Percentiles rank a stretch among this genome's conserved stretches.
Evolutionary conservation across 2,113 vertebrate species (phyloP).

Genomic region (Plotosus lineatus): DNA sequence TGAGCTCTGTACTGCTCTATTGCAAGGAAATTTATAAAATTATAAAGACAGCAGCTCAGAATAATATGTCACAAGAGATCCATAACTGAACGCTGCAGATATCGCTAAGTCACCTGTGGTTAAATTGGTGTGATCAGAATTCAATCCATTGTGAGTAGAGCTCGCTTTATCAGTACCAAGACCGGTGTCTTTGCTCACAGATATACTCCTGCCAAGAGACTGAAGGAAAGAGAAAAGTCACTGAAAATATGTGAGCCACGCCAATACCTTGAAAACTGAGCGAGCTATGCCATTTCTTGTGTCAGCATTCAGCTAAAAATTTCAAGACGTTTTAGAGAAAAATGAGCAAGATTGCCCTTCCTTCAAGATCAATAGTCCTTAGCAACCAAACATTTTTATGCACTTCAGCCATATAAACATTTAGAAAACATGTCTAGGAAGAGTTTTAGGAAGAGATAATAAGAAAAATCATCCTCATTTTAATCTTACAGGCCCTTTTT

Average conservation of each 20-base stretch:
- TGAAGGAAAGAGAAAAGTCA: constrained; percentile 32
- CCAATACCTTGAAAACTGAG: no score
- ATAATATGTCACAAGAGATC: background rate
- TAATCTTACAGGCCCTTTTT: no score
- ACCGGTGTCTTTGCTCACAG: constrained; percentile 67
- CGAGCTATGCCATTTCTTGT: no score
- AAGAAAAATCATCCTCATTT: no score
- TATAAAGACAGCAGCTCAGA: constrained; percentile 8
- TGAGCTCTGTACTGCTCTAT: background rate
- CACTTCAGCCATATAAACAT: no score
- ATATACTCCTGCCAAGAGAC: constrained; percentile 57
- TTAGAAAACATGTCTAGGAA: no score
- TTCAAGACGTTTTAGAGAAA: no score
- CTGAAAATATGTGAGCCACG: background rate
- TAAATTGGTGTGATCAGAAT: constrained; percentile 16
- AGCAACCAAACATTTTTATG: no score
- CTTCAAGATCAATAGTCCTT: no score
- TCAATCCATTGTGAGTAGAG: constrained; percentile 55
- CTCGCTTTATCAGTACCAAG: constrained; percentile 59
- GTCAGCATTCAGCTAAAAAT: no score
- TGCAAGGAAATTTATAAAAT: constrained; percentile 46
- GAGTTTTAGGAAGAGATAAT: no score
- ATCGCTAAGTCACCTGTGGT: constrained; percentile 53
- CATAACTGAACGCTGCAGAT: background rate
- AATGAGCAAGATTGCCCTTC: no score